Percentiles rank a stretch among this genome's conserved stretches.
phyloP scores from a whole-genome alignment of 1,140 invertebrate genomes.

The Pteromalus puparum region DNA sequence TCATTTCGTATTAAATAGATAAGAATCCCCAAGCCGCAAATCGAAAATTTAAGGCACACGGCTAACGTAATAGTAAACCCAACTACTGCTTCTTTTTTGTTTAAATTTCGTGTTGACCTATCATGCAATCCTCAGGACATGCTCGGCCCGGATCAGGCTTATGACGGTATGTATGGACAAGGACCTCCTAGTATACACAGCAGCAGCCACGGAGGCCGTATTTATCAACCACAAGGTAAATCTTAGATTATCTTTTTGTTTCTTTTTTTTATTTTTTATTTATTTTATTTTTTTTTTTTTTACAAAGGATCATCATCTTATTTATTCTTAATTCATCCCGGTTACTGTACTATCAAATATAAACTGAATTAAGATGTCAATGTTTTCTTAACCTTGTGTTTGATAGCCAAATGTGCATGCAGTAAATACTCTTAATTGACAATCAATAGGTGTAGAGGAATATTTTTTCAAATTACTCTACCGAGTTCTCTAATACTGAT shows the following conservation, averaged over 20 bases:
- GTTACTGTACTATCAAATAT: background rate
- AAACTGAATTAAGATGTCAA: background rate
- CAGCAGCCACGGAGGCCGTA: conserved; percentile 83
- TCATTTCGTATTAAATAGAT: background rate
- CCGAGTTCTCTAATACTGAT: background rate
- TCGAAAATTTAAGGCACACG: conserved; percentile 2
- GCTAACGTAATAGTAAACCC: background rate
- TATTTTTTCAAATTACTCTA: conserved; percentile 47
- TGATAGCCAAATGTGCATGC: background rate
- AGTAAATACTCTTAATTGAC: background rate
- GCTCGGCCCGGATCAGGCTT: conserved; percentile 93
- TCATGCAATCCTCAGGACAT: conserved; percentile 86
- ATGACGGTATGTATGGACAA: conserved; percentile 93
- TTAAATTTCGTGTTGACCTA: conserved; percentile 74
- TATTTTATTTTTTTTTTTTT: too few relatives aligned
- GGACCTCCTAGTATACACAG: conserved; percentile 88
- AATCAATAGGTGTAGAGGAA: background rate
- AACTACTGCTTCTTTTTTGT: background rate
- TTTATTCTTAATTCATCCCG: conserved; percentile 18
- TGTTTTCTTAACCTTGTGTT: background rate
- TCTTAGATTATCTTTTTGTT: conserved; percentile 62
- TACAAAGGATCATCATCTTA: conserved; percentile 23
- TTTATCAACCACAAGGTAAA: conserved; percentile 90
- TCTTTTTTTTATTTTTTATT: too few relatives aligned
- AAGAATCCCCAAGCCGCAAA: background rate